Evolutionary conservation across 2,797 vertebrate genomes (phyloP).

Genomic region (Hydrocynus forskahlii): DNA sequence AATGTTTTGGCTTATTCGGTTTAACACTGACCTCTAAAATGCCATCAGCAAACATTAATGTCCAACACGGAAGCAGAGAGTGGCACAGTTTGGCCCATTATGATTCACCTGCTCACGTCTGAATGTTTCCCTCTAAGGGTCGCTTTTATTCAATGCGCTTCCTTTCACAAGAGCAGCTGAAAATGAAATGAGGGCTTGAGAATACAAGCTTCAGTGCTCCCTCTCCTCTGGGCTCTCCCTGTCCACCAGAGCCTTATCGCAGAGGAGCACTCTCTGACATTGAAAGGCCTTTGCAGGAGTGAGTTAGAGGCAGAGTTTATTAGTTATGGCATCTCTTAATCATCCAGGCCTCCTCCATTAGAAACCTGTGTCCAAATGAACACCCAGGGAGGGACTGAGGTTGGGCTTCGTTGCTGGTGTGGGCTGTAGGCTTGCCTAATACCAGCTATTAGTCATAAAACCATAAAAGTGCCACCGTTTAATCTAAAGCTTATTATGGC

Average conservation of each 20-base stretch:
- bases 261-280: constrained; percentile 33
- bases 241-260: constrained; percentile 2
- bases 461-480: constrained; percentile 68
- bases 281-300: constrained; percentile 57
- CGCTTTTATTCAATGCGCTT: neutral
- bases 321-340: constrained; percentile 75
- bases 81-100: constrained; percentile 2
- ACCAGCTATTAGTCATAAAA: constrained; percentile 71
- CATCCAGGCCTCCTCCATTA: constrained; percentile 50
- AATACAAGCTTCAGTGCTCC: neutral
- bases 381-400: constrained; percentile 6
- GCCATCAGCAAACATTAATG: constrained; percentile 17
- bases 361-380: constrained; percentile 30
- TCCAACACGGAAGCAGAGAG: constrained; percentile 2
- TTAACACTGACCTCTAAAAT: neutral
- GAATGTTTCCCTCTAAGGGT: constrained; percentile 14
- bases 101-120: constrained; percentile 16
- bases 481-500: constrained; percentile 69
- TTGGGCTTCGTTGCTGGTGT: constrained; percentile 50
- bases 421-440: constrained; percentile 62
- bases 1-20: too few species aligned
- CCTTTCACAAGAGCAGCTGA: neutral
- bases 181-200: neutral
- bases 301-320: constrained; percentile 68
- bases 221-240: constrained; percentile 10